A percentile compares a stretch with the other conserved stretches of the same genome.
Conservation (phyloP, 2,113 vertebrate species). For the Caretta caretta region DNA sequence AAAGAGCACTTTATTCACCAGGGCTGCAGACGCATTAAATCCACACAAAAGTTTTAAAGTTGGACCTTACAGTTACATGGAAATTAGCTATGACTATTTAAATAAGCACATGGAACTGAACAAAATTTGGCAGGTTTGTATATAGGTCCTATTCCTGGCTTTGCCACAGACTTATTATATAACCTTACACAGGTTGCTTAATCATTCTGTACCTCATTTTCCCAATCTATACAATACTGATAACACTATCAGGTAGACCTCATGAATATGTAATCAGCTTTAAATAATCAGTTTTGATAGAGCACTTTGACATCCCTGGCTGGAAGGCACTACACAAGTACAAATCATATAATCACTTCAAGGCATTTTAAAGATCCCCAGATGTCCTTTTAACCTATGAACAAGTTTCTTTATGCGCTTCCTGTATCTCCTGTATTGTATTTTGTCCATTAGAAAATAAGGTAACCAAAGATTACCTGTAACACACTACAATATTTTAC, state of each 20-base stretch:
- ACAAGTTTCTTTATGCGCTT: not conserved
- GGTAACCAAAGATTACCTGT: not conserved
- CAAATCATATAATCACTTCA: not conserved
- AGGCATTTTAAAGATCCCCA: not conserved
- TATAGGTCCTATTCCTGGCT: not conserved
- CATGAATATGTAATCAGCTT: too few relatives aligned
- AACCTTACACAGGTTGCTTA: not conserved
- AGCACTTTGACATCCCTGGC: not conserved
- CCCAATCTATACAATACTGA: not conserved
- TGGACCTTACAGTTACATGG: not conserved
- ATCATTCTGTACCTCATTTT: not conserved
- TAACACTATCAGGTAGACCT: too few relatives aligned
- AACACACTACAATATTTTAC: not conserved
- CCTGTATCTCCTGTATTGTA: not conserved
- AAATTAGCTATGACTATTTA: not conserved
- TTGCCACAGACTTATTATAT: not conserved
- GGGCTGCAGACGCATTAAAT: not conserved
- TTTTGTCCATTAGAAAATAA: not conserved
- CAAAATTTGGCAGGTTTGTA: not conserved
- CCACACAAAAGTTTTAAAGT: fast-evolving
- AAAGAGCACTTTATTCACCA: not conserved
- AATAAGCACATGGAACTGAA: not conserved
- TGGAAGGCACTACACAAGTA: not conserved
- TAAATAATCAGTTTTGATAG: not conserved
- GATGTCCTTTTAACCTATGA: not conserved